phyloP scores from a whole-genome alignment of 2,888 invertebrate species.

The Pherbina coryleti region DNA sequence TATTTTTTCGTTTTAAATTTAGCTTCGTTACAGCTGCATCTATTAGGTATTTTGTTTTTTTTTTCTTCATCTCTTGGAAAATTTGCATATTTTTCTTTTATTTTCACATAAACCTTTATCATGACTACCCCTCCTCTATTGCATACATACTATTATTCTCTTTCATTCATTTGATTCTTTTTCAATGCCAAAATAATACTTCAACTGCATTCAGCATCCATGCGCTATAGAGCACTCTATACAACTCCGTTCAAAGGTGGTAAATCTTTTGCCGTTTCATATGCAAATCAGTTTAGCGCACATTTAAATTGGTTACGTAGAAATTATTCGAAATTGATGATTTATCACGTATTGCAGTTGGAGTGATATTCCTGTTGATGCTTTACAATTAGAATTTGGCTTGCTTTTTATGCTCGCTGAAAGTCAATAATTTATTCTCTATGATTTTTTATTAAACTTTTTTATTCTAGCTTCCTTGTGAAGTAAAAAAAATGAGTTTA shows the following conservation, averaged over 20 bases:
- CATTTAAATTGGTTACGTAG: constrained; percentile 33
- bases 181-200: constrained; percentile 13
- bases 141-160: not conserved
- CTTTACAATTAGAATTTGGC: no score
- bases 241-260: constrained; percentile 33
- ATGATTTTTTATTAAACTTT: no score
- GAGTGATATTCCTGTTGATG: no score
- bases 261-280: constrained; percentile 46
- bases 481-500: no score
- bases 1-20: not conserved
- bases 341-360: constrained; percentile 48
- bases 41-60: not conserved
- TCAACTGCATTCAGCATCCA: constrained; percentile 17
- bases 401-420: no score
- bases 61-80: not conserved
- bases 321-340: constrained; percentile 46
- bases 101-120: not conserved
- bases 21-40: not conserved
- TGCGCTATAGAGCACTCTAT: no score
- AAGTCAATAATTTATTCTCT: no score
- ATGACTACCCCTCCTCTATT: not conserved
- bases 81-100: constrained; percentile 30
- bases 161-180: not conserved
- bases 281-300: constrained; percentile 49
- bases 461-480: no score